Conservation (phyloP, 2,888 invertebrate species). For the Aleiodes leptofemur region DNA sequence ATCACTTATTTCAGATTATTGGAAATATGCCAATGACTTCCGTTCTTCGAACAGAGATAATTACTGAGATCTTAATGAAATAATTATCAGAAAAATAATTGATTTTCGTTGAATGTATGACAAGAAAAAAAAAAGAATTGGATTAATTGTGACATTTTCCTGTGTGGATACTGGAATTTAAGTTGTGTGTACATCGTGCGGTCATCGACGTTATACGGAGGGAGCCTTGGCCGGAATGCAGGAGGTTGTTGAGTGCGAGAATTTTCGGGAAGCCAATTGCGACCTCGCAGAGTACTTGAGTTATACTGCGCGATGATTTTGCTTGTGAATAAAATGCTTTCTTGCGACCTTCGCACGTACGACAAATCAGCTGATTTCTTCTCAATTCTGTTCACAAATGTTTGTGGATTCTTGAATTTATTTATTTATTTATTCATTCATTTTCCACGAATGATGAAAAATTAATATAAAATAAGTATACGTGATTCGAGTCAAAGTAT, state of each 20-base stretch:
- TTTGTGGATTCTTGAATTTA: constrained; percentile 24
- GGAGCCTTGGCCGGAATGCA: constrained; percentile 41
- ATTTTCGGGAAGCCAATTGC: constrained; percentile 39
- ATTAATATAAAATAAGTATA: constrained; percentile 6
- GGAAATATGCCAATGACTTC: constrained; percentile 1
- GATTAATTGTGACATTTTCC: not conserved
- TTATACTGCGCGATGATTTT: not conserved
- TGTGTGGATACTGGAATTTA: too few species aligned
- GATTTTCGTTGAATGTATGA: not conserved
- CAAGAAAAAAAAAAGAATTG: constrained; percentile 1
- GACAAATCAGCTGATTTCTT: constrained; percentile 15
- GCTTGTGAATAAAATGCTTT: constrained; percentile 8
- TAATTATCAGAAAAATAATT: not conserved
- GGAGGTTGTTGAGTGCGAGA: constrained; percentile 31
- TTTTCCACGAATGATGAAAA: not conserved
- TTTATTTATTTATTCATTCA: not conserved
- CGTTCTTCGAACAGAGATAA: not conserved
- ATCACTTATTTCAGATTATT: not conserved
- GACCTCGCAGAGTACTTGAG: constrained; percentile 29
- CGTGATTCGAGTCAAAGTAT: too few species aligned
- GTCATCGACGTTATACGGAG: constrained; percentile 37
- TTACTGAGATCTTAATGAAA: not conserved
- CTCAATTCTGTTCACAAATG: constrained; percentile 2
- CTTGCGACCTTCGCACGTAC: constrained; percentile 10
- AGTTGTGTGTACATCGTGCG: constrained; percentile 26